A percentile compares a stretch with the other conserved stretches of the same genome.
These are phyloP conservation scores for Nymphalis io DNA, from an alignment of 1,140 invertebrate species.

Conservation along the genomic window DNA sequence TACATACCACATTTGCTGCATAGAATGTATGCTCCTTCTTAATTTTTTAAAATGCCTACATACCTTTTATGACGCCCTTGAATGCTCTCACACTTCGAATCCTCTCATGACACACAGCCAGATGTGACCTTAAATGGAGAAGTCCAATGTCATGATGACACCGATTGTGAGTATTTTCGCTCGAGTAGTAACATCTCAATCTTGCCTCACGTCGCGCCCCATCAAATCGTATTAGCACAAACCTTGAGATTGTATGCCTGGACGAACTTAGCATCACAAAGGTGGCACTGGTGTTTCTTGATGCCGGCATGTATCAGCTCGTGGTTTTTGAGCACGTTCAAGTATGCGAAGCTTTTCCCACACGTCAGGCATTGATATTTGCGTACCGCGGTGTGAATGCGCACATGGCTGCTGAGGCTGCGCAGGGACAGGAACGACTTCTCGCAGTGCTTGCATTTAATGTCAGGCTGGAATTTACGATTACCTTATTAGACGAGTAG, in stretches of 20 bases:
- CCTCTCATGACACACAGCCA: no score
- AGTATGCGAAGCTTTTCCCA: conserved; percentile 84
- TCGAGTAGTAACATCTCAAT: not conserved
- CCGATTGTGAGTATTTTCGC: no score
- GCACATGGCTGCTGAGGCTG: conserved; percentile 83
- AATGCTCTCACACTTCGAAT: not conserved
- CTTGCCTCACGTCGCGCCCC: not conserved
- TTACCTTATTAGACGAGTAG: conserved; percentile 13
- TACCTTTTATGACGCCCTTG: not conserved
- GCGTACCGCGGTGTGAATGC: conserved; percentile 90
- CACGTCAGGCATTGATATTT: conserved; percentile 90
- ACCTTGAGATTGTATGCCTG: conserved; percentile 75
- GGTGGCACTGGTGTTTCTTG: conserved; percentile 74
- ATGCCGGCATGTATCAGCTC: conserved; percentile 73
- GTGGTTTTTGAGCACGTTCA: conserved; percentile 79
- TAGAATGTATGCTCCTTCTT: not conserved
- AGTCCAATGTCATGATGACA: not conserved
- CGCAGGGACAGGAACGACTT: conserved; percentile 73
- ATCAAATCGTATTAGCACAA: conserved; percentile 22
- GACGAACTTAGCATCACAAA: conserved; percentile 76
- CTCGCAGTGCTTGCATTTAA: conserved; percentile 74
- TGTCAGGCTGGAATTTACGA: conserved; percentile 67
- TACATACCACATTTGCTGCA: not conserved
- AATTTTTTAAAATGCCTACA: not conserved
- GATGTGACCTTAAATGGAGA: not conserved